Evolutionary conservation across 2,797 vertebrate genomes (phyloP).

Genomic region (Xenops minutus): DNA sequence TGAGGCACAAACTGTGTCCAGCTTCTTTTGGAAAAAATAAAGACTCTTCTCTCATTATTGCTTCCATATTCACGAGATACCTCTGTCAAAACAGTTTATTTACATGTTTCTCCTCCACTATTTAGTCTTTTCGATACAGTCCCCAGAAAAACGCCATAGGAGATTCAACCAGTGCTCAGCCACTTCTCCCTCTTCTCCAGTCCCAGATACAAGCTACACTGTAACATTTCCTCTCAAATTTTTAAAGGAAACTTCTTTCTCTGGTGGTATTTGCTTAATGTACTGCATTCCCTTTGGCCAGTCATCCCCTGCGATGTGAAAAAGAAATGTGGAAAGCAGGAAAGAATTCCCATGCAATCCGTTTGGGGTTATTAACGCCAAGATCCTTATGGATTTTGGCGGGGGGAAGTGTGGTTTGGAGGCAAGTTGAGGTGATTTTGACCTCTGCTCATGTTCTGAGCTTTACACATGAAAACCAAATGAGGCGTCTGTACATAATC

Average conservation of each 20-base stretch:
- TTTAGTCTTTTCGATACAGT: not conserved
- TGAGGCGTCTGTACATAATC: rapidly evolving
- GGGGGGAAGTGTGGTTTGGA: not conserved
- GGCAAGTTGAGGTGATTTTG: not conserved
- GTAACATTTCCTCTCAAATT: not conserved
- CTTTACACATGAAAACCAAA: not conserved
- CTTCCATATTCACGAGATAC: not conserved
- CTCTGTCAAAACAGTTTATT: conserved; percentile 14
- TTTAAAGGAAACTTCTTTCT: not conserved
- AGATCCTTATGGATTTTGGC: not conserved
- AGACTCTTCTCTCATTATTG: not conserved
- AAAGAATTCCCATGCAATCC: not conserved
- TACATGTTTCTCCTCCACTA: not conserved
- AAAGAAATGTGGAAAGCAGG: not conserved
- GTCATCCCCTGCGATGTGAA: not conserved
- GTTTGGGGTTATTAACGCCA: not conserved
- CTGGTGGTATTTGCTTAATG: not conserved
- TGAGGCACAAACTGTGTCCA: not conserved
- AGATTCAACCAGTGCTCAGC: not conserved
- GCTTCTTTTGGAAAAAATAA: not conserved
- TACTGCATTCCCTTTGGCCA: not conserved
- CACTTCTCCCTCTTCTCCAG: not conserved
- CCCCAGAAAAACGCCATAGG: not conserved
- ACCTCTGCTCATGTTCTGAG: not conserved
- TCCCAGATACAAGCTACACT: not conserved